Percentiles rank a stretch among this genome's conserved stretches.
These are phyloP conservation scores for Nesogale talazaci DNA, from an alignment of 2,113 vertebrate genomes.

Conservation along the genomic window DNA sequence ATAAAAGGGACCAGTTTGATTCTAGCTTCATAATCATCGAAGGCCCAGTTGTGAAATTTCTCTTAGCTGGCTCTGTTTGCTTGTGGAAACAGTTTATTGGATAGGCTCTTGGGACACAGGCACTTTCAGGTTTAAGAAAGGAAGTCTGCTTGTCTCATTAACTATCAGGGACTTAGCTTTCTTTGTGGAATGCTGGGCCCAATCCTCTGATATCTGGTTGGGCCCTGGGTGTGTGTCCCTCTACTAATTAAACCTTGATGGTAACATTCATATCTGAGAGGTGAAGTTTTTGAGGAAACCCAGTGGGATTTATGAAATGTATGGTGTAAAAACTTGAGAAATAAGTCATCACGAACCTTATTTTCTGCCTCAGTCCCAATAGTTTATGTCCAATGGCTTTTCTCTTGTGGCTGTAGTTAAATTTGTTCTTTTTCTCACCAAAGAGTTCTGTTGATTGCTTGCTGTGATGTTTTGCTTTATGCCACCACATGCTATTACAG, in stretches of 20 bases:
- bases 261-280: not conserved
- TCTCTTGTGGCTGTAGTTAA: constrained; percentile 17
- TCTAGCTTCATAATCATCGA: constrained; percentile 67
- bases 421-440: constrained; percentile 29
- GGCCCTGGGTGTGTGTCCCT: not conserved
- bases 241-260: not conserved
- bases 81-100: constrained; percentile 37
- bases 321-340: constrained; percentile 63
- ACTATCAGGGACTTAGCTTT: constrained; percentile 66
- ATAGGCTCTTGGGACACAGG: constrained; percentile 44
- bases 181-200: constrained; percentile 29
- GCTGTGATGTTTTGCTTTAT: constrained; percentile 61
- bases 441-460: constrained; percentile 32
- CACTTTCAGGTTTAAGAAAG: constrained; percentile 62
- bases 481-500: constrained; percentile 16
- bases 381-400: not conserved
- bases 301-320: constrained; percentile 24
- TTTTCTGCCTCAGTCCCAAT: not conserved
- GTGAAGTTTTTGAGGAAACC: constrained; percentile 57
- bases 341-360: not conserved
- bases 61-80: constrained; percentile 50
- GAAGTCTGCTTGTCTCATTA: constrained; percentile 42
- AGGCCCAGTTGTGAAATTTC: constrained; percentile 62
- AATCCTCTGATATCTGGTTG: not conserved
- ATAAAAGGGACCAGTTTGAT: constrained; percentile 59